Conservation (phyloP, 2,888 invertebrate species). For the Chrysotoxum bicinctum region DNA sequence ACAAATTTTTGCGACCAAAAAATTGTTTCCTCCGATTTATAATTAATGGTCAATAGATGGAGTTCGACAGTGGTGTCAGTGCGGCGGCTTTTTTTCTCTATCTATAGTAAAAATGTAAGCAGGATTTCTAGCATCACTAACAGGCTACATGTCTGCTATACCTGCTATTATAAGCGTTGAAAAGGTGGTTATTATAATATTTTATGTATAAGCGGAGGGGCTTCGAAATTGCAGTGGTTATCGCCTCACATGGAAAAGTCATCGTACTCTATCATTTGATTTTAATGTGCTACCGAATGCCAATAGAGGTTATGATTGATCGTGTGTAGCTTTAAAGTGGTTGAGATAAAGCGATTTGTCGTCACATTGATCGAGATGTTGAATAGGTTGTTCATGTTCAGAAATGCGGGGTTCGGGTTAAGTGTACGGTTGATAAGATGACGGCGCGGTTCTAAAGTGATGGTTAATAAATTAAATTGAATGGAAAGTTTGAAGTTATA, state of each 20-base stretch:
- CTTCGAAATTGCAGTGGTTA: conserved; percentile 18
- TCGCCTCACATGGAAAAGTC: conserved; percentile 59
- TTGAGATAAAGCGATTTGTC: conserved; percentile 71
- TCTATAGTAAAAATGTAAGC: neutral
- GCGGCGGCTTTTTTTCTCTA: neutral
- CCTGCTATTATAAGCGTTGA: neutral
- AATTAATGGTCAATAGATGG: conserved; percentile 65
- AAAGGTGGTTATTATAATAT: conserved; percentile 17
- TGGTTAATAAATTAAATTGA: conserved; percentile 30
- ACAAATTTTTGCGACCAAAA: conserved; percentile 59
- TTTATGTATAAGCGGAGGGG: neutral
- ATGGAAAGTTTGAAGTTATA: conserved; percentile 4
- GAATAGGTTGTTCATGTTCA: conserved; percentile 32
- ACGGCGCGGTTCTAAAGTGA: conserved; percentile 6
- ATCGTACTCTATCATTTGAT: conserved; percentile 61
- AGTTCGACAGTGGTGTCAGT: neutral
- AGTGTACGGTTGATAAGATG: conserved; percentile 36
- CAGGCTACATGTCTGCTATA: neutral
- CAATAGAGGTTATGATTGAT: conserved; percentile 64
- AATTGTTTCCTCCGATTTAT: conserved; percentile 41
- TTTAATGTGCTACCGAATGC: conserved; percentile 66
- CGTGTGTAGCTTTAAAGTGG: conserved; percentile 58
- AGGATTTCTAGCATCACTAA: conserved; percentile 14
- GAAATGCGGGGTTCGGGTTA: neutral
- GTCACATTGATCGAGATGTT: conserved; percentile 58